Evolutionary conservation across 2,797 vertebrate species (phyloP), one percentile per base, ranked within the genome.

Genomic region (Perdix hodgsoniae): DNA sequence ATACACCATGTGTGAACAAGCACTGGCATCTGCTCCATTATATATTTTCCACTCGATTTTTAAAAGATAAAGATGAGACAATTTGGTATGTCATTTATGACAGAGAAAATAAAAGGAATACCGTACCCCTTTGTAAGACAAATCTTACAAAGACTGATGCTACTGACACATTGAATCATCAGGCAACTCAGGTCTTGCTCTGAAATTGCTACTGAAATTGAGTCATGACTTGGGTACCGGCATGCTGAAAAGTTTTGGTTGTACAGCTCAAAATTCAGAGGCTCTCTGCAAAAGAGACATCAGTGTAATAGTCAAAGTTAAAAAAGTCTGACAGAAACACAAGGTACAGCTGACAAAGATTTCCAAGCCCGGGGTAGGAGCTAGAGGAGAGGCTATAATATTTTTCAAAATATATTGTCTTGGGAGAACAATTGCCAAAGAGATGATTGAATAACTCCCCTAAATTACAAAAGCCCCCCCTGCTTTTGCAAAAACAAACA

Each of bases 1-100:
- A 15, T 13, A 74, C 14, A 65, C 7, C 1, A 1, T 6, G 24
- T 1, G 1, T 47, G 39, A 75, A 66, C 7, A 29, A 61, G 29
- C 35, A 37, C 31, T 27, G 44, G 22, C 10, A 60, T 70, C 47
- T 75, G 40, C 57, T 89, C 57, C 17, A 22, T 40, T 67, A 40
- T 8, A 66, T 1, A 0, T 31, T 31, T 45, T 23, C 18, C 49
- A 56, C 11, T 35, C 21, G 11, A 60, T 35, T 83, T 80, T 44
- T 74, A 65, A 83, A 14, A 88, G 22, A 44, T 35, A 63, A 71
- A 74, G 59, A 24, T 56, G 67, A 42, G 19, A 54, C 9, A 4
- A 24, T 37, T 60, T 56, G 40, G 71, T 67, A 56, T 52, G 31
- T 13, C 22, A 63, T 67, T 57, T 88, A 49, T 74, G 31, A 78